These are phyloP conservation scores for Malurus cyaneus DNA, from an alignment of 2,113 vertebrate species.

Conservation along the genomic window DNA sequence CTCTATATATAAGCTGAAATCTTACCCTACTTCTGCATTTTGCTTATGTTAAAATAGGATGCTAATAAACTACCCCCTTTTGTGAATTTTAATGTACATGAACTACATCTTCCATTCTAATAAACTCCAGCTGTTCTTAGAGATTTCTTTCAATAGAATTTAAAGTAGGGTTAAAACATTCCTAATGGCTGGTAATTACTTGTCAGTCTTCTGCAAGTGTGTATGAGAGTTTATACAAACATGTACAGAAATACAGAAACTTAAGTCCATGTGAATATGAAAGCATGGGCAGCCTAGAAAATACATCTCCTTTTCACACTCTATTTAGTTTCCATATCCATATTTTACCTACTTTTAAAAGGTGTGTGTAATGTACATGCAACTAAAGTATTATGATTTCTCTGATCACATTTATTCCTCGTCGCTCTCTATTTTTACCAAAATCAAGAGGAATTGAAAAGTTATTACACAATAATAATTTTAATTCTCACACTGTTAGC, in stretches of 20 bases:
- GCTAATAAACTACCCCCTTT: not conserved
- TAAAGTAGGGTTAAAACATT: not conserved
- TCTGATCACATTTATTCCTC: not conserved
- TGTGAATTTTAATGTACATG: not conserved
- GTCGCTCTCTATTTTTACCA: not conserved
- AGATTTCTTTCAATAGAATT: not conserved
- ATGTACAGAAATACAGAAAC: not conserved
- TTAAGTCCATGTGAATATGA: fast-evolving
- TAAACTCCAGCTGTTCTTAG: not conserved
- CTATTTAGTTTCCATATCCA: not conserved
- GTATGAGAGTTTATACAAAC: not conserved
- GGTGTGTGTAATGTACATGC: not conserved
- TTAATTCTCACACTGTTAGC: not conserved
- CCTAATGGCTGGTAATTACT: not conserved
- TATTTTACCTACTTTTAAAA: not conserved
- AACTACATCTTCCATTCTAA: not conserved
- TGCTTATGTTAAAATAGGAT: not conserved
- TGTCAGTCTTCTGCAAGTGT: not conserved
- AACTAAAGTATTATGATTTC: not conserved
- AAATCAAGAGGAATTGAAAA: not conserved
- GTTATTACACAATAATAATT: not conserved
- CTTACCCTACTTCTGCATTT: not conserved
- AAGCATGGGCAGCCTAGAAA: not conserved
- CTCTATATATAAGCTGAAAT: not conserved
- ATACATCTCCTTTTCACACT: not conserved